Evolutionary conservation across 2,797 vertebrate genomes (phyloP).

Genomic region (Yasuhikotakia modesta): DNA sequence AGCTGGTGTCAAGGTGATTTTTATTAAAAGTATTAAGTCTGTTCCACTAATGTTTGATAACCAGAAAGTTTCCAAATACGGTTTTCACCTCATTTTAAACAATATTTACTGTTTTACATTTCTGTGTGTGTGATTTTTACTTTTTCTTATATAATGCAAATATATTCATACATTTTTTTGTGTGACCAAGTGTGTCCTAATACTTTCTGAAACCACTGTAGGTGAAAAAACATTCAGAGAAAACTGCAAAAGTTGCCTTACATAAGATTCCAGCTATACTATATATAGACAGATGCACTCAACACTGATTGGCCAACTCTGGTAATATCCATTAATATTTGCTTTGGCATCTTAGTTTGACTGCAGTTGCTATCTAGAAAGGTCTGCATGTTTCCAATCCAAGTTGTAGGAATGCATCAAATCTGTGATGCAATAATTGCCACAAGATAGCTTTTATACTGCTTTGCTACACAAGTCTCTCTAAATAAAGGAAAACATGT

Average conservation of each 20-base stretch:
- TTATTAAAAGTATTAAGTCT: background rate
- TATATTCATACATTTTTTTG: too few species aligned
- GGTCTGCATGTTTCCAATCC: constrained; percentile 11
- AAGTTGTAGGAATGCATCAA: constrained; percentile 19
- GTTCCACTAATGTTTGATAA: too few species aligned
- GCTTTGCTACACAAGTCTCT: constrained; percentile 39
- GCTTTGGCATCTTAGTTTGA: constrained; percentile 3
- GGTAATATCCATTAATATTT: constrained; percentile 9
- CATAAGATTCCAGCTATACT: background rate
- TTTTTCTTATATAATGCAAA: too few species aligned
- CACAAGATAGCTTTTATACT: constrained; percentile 19
- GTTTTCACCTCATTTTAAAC: too few species aligned
- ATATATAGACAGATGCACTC: background rate
- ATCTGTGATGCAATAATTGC: constrained; percentile 29
- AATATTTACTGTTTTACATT: too few species aligned
- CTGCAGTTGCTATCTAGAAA: constrained; percentile 26
- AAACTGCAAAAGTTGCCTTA: background rate
- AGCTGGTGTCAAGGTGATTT: background rate
- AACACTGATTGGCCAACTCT: background rate
- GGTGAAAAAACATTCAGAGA: background rate
- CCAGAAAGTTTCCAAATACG: too few species aligned
- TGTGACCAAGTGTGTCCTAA: background rate
- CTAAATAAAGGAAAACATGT: constrained; percentile 12
- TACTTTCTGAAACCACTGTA: too few species aligned
- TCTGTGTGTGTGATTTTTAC: too few species aligned